Evolutionary conservation across 2,888 invertebrate species (phyloP).

Genomic region (Cosmia pyralina): DNA sequence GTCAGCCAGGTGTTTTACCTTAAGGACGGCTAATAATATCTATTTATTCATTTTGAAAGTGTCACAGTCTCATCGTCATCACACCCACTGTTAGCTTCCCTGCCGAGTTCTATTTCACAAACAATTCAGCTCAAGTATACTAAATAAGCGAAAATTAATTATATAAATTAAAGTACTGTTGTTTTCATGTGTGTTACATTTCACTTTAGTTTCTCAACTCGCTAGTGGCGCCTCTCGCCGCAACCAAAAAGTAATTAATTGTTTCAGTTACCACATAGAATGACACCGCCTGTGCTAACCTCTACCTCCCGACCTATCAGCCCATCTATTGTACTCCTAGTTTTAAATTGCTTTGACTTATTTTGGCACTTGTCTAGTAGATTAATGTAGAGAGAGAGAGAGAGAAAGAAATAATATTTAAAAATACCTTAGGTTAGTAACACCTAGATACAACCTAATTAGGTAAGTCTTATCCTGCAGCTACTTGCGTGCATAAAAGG

Average conservation of each 20-base stretch:
- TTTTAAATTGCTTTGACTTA: constrained; percentile 14
- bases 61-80: neutral
- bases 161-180: constrained; percentile 18
- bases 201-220: constrained; percentile 54
- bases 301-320: constrained; percentile 53
- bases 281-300: constrained; percentile 64
- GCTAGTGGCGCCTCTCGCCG: constrained; percentile 44
- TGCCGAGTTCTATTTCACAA: neutral
- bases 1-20: neutral
- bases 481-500: neutral
- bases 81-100: neutral
- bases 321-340: constrained; percentile 7
- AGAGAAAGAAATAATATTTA: neutral
- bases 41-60: neutral
- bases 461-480: neutral
- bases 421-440: neutral
- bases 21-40: neutral
- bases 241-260: constrained; percentile 73
- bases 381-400: neutral
- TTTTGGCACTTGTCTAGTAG: neutral
- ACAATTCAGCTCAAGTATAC: neutral
- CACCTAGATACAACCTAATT: neutral
- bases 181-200: constrained; percentile 27
- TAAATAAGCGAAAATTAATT: constrained; percentile 25
- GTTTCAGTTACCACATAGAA: constrained; percentile 71